phyloP scores from a whole-genome alignment of 2,888 invertebrate genomes.

The Chironomus riparius region DNA sequence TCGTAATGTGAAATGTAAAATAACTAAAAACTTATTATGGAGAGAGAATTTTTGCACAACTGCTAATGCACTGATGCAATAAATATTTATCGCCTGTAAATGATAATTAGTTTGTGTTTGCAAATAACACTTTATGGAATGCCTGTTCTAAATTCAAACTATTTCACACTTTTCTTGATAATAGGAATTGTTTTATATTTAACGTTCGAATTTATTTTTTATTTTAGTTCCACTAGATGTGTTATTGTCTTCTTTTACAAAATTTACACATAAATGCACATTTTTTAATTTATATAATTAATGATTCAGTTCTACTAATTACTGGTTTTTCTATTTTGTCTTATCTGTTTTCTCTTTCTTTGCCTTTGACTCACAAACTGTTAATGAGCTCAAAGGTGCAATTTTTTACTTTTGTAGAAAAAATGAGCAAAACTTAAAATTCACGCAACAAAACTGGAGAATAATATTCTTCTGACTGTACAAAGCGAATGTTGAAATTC shows the following conservation, averaged over 20 bases:
- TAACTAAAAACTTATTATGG: too few relatives aligned
- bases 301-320: conserved; percentile 8
- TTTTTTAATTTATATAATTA: background rate
- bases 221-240: background rate
- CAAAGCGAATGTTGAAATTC: conserved; percentile 24
- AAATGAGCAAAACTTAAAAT: background rate
- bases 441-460: background rate
- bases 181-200: background rate
- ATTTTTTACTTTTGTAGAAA: background rate
- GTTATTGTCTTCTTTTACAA: too few relatives aligned
- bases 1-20: background rate
- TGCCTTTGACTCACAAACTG: background rate
- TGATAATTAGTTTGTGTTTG: conserved; percentile 21
- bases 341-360: background rate
- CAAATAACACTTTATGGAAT: conserved; percentile 8
- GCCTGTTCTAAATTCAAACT: background rate
- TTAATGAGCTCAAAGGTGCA: conserved; percentile 27
- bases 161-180: background rate
- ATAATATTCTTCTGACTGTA: conserved; percentile 10
- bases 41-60: background rate
- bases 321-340: background rate
- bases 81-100: conserved; percentile 15
- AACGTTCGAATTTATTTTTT: background rate
- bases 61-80: conserved; percentile 3
- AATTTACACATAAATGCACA: too few relatives aligned